Evolutionary conservation across 2,797 vertebrate species (phyloP).

Genomic region (Peromyscus aztecus): DNA sequence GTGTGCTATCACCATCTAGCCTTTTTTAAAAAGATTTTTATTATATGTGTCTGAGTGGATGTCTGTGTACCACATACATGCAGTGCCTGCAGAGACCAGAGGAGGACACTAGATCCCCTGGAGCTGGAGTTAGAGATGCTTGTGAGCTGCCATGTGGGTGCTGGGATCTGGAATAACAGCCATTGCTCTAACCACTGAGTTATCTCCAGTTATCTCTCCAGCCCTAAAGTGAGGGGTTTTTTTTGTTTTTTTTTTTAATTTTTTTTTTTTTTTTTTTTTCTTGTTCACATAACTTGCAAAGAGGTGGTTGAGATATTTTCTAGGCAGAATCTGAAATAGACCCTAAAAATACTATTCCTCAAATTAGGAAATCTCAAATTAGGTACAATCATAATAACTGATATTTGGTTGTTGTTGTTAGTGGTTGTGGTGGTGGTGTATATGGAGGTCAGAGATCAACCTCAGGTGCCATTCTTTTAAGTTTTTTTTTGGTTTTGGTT

Average conservation of each 20-base stretch:
- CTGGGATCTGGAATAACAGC: background rate
- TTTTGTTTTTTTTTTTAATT: no score
- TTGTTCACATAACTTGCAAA: background rate
- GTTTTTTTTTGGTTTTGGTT: no score
- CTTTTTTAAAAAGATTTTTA: background rate
- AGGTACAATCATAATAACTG: background rate
- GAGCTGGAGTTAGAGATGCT: background rate
- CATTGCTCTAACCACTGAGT: background rate
- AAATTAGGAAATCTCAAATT: background rate
- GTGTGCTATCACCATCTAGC: no score
- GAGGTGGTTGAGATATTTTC: slow-evolving; percentile 41
- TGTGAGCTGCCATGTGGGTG: background rate
- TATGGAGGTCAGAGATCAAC: background rate
- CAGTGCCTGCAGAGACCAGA: background rate
- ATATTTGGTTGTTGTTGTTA: background rate
- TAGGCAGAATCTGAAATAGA: slow-evolving; percentile 5
- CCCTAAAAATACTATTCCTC: slow-evolving; percentile 17
- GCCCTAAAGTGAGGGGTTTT: background rate
- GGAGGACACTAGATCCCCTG: background rate
- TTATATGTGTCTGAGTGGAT: background rate
- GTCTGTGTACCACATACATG: background rate
- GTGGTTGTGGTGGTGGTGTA: background rate
- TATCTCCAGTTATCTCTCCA: background rate
- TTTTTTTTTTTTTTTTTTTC: background rate
- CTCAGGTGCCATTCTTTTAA: background rate